Evolutionary conservation across 2,888 invertebrate genomes (phyloP), one percentile per base, ranked within the genome.

Genomic region (Coelogynopora nodosa): DNA sequence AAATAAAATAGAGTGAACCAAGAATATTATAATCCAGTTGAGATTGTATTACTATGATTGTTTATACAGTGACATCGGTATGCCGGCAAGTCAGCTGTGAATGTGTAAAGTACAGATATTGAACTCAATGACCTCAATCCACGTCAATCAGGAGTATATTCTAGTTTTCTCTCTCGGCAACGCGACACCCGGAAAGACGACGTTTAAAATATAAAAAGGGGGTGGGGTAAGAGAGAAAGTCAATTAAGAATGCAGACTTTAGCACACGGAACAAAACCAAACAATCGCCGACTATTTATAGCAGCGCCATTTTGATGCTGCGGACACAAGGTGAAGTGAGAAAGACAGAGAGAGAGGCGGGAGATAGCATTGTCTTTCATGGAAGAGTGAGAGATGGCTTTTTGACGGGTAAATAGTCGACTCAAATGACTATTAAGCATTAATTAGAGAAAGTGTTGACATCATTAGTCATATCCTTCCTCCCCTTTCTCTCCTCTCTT

Each of bases 101-200:
- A 49, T 18, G 49, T 49, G 27, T 74, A 74, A 74, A 74, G 74
- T 74, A 74, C 74, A 74, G 23, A 23, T 2, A 74, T 10, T 74
- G 74, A 74, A 74, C 74, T 26, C 18, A 74, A 74, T 74, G 74
- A 74, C 74, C 74, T 74, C 74, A 74, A 74, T 74, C 2, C 2
- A 10, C 18, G 74, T 74, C 74, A 74, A 74, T 74, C 74, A 74
- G 23, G 23, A n/a, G n/a, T n/a, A n/a, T n/a, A n/a, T n/a, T n/a
- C n/a, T n/a, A n/a, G n/a, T n/a, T 10, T 74, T 49, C 49, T 49
- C 49, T 49, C 5, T 26, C 10, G 23, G 2, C 74, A 23, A 74
- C 27, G 74, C 18, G 27, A 23, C 18, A 74, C 23, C 23, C 18
- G 74, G 23, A 74, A 23, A 74, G 74, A 23, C 74, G 23, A 26